Percentiles rank a stretch among this genome's conserved stretches.
phyloP scores from a whole-genome alignment of 1,140 invertebrate species.

The Eupeodes corollae region DNA sequence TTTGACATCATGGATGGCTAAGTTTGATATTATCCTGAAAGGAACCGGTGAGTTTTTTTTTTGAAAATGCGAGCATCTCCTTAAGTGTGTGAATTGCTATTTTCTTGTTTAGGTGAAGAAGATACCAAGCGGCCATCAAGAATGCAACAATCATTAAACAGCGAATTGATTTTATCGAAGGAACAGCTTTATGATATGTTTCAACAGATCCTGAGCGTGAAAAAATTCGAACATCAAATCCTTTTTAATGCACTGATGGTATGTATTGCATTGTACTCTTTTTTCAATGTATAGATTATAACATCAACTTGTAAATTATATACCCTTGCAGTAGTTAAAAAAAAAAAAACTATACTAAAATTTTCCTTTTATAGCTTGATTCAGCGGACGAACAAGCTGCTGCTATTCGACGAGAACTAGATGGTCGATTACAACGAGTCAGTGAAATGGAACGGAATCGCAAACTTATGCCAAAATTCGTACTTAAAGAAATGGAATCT shows the following conservation, averaged over 20 bases:
- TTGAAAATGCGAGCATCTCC: neutral
- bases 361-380: constrained; percentile 64
- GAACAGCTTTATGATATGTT: constrained; percentile 99
- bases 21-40: constrained; percentile 98
- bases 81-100: neutral
- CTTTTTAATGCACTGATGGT: constrained; percentile 97
- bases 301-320: too few species aligned
- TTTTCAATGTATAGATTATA: too few species aligned
- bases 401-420: constrained; percentile 94
- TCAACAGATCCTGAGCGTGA: constrained; percentile 94
- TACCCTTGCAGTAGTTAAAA: too few species aligned
- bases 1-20: constrained; percentile 96
- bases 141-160: constrained; percentile 80
- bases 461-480: constrained; percentile 97
- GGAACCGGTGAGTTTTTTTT: constrained; percentile 52
- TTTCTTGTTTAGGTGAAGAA: constrained; percentile 57
- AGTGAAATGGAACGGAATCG: constrained; percentile 97
- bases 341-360: too few species aligned
- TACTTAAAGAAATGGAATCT: constrained; percentile 99
- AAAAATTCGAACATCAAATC: constrained; percentile 99
- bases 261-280: too few species aligned
- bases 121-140: constrained; percentile 74
- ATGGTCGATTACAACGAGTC: constrained; percentile 91
- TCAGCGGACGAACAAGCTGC: constrained; percentile 99
- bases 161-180: constrained; percentile 85